A percentile compares a stretch with the other conserved stretches of the same genome.
Evolutionary conservation across 2,797 vertebrate genomes (phyloP).

Genomic region (Australoheros facetus): DNA sequence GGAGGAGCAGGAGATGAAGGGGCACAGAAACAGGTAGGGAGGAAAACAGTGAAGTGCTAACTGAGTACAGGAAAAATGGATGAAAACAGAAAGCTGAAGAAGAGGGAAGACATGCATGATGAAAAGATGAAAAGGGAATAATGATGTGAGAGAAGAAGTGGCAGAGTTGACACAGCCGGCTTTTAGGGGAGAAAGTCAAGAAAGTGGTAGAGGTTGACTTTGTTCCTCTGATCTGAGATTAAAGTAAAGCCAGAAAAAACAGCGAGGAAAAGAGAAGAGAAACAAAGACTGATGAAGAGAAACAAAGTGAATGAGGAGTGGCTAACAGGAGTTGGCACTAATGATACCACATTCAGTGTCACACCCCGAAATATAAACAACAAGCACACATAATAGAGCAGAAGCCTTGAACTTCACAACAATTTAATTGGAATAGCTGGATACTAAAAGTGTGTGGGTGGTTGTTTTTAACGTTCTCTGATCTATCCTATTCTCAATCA

Average conservation of each 20-base stretch:
- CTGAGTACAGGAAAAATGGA: slow-evolving; percentile 9
- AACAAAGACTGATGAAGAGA: slow-evolving; percentile 39
- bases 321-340: slow-evolving; percentile 41
- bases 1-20: slow-evolving; percentile 50
- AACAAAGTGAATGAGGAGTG: slow-evolving; percentile 22
- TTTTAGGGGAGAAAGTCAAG: not conserved
- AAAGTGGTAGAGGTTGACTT: slow-evolving; percentile 24
- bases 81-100: not conserved
- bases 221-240: slow-evolving; percentile 54
- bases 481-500: slow-evolving; percentile 16
- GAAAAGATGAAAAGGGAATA: slow-evolving; percentile 36
- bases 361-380: slow-evolving; percentile 46
- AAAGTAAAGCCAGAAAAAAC: slow-evolving; percentile 45
- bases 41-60: slow-evolving; percentile 36
- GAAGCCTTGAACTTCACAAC: slow-evolving; percentile 67
- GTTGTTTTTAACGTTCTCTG: slow-evolving; percentile 34
- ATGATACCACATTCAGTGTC: slow-evolving; percentile 61
- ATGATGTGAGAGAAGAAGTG: slow-evolving; percentile 1
- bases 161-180: not conserved
- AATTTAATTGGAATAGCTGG: slow-evolving; percentile 69
- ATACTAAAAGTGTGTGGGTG: slow-evolving; percentile 56
- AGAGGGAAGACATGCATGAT: slow-evolving; percentile 8
- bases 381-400: slow-evolving; percentile 50
- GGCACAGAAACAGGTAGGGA: slow-evolving; percentile 5
- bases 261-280: slow-evolving; percentile 21